Evolutionary conservation across 2,797 vertebrate species (phyloP).

Genomic region (Myiothlypis coronata): DNA sequence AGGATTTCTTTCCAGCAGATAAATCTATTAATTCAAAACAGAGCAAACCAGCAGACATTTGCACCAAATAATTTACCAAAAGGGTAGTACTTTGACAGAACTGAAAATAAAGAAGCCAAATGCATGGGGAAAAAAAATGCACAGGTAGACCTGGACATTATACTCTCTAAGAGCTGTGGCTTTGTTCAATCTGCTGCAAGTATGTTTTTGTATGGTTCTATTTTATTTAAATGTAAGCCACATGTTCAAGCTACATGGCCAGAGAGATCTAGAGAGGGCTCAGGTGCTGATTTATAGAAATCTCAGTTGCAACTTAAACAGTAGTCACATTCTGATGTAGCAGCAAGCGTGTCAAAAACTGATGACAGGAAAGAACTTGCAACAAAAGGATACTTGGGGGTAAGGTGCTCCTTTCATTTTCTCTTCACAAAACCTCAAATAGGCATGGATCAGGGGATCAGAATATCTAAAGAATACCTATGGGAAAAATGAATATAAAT

Average conservation of each 20-base stretch:
- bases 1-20: background rate
- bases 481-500: accelerated
- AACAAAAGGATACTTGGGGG: background rate
- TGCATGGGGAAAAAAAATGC: background rate
- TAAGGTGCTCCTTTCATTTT: background rate
- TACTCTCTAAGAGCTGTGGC: background rate
- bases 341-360: background rate
- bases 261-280: background rate
- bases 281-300: background rate
- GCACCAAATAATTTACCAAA: background rate
- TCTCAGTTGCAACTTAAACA: background rate
- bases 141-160: background rate
- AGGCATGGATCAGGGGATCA: background rate
- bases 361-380: background rate
- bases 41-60: background rate
- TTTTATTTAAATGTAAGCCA: background rate
- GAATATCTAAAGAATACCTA: background rate
- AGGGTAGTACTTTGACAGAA: background rate
- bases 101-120: background rate
- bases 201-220: background rate
- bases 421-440: background rate
- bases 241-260: background rate
- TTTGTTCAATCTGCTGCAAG: background rate
- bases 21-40: background rate
- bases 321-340: background rate